Base-by-base conservation (phyloP, 1,140 invertebrate species). In the Oreohelix idahoensis region DNA sequence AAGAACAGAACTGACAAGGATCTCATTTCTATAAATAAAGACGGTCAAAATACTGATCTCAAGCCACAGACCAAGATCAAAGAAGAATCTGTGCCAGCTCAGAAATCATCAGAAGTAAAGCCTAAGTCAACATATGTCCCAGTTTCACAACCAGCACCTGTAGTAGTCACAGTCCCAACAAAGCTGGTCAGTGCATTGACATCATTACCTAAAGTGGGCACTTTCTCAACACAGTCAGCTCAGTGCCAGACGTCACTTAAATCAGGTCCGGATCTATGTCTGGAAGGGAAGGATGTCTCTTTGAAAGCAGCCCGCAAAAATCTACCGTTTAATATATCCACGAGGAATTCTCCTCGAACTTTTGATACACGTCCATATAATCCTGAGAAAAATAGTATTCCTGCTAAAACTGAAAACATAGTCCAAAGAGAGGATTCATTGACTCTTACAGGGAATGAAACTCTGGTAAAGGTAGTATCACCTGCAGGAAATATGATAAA, bases 281-380 rank as follows among this genome's bases (percentile, higher is more conserved):
- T 10, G n/a, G 42, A 32, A 53, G 1, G 69, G 77, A 20, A 58
- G 36, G n/a, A 32, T 39, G 49, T 20, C 0, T 26, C 32, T 38
- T 45, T 26, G 36, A 32, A 81, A 49, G 49, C 45, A 42, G 10
- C 11, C 1, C 66, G n/a, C 15, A 81, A 70, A 49, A 70, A 5
- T 26, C 15, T 71, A 29, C 63, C 69, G 0, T 87, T 85, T 71
- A 87, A 87, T 79, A 87, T 87, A 26, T 87, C 86, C 13, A 87
- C 86, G 0, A 70, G 86, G 32, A 86, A 86, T 38, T 87, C 86
- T 32, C 86, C 86, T 0, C 73, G 86, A 26, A 74, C 73, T 13
- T 87, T 87, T 75, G 86, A 87, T 80, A 86, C 83, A 11, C 71
- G 84, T 0, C 86, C 86, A 0, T 87, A 86, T 66, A 75, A 77